Evolutionary conservation across 1,140 invertebrate species (phyloP).

Genomic region (Drosophila mojavensis): DNA sequence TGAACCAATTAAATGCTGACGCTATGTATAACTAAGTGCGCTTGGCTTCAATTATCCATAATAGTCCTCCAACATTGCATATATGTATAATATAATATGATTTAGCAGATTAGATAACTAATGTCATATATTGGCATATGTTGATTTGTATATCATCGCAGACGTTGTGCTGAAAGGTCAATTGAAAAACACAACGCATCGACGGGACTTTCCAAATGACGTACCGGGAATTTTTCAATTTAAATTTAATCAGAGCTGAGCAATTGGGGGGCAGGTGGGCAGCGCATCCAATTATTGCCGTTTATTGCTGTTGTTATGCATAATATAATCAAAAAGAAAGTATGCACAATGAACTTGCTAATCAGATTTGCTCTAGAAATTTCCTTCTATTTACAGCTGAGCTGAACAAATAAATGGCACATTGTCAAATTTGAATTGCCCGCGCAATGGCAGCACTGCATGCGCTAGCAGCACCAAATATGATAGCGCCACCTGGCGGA

Average conservation of each 20-base stretch:
- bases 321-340: neutral
- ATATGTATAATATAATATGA: too few relatives aligned
- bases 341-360: neutral
- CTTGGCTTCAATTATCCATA: neutral
- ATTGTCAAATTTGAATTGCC: conserved; percentile 2
- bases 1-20: conserved; percentile 27
- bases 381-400: neutral
- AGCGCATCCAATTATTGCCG: neutral
- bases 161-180: conserved; percentile 9
- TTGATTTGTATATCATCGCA: neutral
- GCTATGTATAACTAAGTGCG: neutral
- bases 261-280: neutral
- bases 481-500: conserved; percentile 15
- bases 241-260: conserved; percentile 23
- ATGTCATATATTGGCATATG: neutral
- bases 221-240: conserved; percentile 30
- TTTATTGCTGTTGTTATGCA: conserved; percentile 16
- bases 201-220: conserved; percentile 19
- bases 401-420: neutral
- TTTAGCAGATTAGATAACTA: neutral
- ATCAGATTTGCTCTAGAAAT: conserved; percentile 8
- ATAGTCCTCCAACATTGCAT: neutral
- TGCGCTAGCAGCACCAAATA: neutral
- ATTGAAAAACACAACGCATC: conserved; percentile 19
- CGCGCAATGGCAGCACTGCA: neutral